Evolutionary conservation across 1,140 invertebrate species (phyloP), one percentile per base, ranked within the genome.

Genomic region (Heterodera schachtii): DNA sequence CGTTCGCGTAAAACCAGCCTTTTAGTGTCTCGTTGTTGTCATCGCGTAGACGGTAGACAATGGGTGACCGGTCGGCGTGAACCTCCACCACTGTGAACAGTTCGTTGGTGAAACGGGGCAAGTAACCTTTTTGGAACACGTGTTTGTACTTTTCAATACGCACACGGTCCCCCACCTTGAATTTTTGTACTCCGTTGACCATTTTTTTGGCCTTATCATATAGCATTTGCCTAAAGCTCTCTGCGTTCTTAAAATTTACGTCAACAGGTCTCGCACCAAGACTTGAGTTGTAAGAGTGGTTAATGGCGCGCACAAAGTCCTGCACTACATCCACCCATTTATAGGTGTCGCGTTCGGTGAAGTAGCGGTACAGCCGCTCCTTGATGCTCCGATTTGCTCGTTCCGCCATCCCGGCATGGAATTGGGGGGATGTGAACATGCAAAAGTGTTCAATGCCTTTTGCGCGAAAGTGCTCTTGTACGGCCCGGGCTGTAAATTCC

Each of bases 391-490:
- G 11, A 60, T 73, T 85, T 41, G 82, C 82, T 46, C 84, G 52
- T 71, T 84, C 84, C n/a, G 77, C 84, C 31, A 87, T 73, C 16
- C 80, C 80, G 11, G 85, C 85, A 64, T 84, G 85, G n/a, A 88
- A 46, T 19, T 19, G 44, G 3, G 85, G 85, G 19, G 83, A 44
- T 6, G 84, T 76, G 46, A 49, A 41, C 41, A 79, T 76, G 11
- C 46, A 66, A 69, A 52, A 49, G 19, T 75, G 46, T 7, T 52
- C 46, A n/a, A 84, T 75, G 7, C 74, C 82, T 43, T 81, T 46
- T 2, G 82, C 47, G 0, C 84, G 60, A 41, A 87, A 84, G 52
- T 73, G 85, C 5, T 21, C 31, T 44, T 78, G 82, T 21, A 84
- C 70, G 2, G 7, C 4, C 69, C 57, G 71, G n/a, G 44, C 60